phyloP scores from a whole-genome alignment of 23 tunicate genomes.

The Ciona savignyi region DNA sequence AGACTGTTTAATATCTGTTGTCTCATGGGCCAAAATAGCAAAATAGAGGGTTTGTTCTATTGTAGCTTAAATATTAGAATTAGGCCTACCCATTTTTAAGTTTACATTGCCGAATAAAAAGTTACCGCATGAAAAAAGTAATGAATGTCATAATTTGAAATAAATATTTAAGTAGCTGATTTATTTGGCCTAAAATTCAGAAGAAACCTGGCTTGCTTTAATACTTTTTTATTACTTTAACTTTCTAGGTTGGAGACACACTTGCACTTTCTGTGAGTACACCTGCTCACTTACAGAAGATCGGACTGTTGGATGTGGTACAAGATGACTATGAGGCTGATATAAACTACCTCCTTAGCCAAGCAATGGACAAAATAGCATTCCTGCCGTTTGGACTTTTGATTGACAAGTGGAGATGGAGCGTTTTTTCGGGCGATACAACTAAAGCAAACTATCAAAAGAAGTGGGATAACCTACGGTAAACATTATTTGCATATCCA shows the following conservation, averaged over 20 bases:
- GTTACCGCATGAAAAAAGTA: no score
- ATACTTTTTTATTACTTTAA: no score
- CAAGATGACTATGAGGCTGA: constrained; percentile 64
- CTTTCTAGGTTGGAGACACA: constrained; percentile 95
- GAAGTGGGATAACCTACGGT: constrained; percentile 77
- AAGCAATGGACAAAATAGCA: constrained; percentile 93
- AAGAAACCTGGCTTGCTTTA: no score
- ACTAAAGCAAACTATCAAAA: constrained; percentile 40
- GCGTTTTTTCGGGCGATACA: constrained; percentile 74
- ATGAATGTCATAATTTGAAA: no score
- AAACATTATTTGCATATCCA: neutral
- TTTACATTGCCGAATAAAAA: no score
- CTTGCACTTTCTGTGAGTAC: constrained; percentile 89
- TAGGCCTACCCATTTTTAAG: no score
- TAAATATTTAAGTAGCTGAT: no score
- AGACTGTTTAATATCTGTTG: no score
- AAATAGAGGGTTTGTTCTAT: no score
- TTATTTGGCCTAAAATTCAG: no score
- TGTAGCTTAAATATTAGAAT: no score
- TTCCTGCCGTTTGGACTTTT: constrained; percentile 97
- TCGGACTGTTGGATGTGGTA: constrained; percentile 55
- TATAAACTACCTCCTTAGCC: constrained; percentile 89
- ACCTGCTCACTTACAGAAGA: constrained; percentile 53
- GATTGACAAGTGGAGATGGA: constrained; percentile 98
- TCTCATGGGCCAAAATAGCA: no score